These are phyloP conservation scores for Carassius carassius DNA, from an alignment of 2,113 vertebrate genomes.

Conservation along the genomic window DNA sequence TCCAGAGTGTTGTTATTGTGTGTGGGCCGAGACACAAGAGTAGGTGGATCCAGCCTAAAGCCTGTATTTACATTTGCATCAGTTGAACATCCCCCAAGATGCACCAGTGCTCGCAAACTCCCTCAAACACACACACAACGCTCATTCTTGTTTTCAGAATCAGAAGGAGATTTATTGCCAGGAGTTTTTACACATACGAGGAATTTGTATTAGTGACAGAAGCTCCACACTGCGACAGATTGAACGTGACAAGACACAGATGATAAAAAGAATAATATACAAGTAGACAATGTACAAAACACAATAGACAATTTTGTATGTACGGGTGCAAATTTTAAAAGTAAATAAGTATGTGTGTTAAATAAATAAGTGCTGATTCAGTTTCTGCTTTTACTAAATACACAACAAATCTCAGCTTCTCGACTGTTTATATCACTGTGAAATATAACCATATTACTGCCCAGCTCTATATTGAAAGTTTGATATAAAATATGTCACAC, in stretches of 20 bases:
- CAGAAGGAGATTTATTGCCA: no score
- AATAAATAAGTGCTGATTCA: background rate
- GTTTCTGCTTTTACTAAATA: background rate
- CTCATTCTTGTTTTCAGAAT: background rate
- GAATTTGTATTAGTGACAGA: no score
- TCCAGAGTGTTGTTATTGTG: conserved; percentile 15
- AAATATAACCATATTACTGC: background rate
- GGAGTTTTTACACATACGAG: no score
- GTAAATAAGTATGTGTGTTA: no score
- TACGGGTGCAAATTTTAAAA: no score
- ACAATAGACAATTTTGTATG: no score
- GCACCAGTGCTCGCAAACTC: background rate
- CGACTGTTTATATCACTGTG: background rate
- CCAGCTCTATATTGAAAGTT: background rate
- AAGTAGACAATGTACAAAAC: no score
- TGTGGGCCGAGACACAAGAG: conserved; percentile 26
- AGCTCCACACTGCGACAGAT: no score
- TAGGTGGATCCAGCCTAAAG: conserved; percentile 31
- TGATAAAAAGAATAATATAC: no score
- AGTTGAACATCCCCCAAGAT: conserved; percentile 20
- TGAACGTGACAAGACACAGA: no score
- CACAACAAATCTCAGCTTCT: background rate
- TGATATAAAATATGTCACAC: no score
- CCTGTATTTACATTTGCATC: conserved; percentile 28
- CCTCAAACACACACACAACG: background rate